Base-by-base conservation (phyloP, 1,140 invertebrate genomes). In the Lordiphosa mommai region DNA sequence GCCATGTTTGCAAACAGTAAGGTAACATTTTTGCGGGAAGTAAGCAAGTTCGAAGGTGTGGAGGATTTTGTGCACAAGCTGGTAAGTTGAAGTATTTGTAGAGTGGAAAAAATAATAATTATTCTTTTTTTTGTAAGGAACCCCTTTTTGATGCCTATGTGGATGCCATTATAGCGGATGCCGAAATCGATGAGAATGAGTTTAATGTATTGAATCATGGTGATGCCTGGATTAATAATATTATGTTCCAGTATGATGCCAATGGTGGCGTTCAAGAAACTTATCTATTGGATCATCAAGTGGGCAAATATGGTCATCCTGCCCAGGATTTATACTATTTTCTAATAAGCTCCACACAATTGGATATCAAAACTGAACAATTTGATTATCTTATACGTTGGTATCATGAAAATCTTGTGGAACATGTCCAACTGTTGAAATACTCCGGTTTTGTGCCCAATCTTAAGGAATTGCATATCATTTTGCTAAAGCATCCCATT, bases 211-310 rank as follows among this genome's bases (percentile, higher is more conserved):
- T 93, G 8, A 92, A 91, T 67, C 93, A 93, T 48, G 93, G 92
- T 6, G 93, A 93, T 70, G 89, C 88, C 4, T 93, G 92, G 92
- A 74, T 91, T 0, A 93, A 93, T 65, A 94, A 93, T 61, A 91
- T 93, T 69, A 72, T 94, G 56, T 93, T 93, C 77, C 88, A 90
- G 29, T 92, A 93, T 58, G 82, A 91, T 47, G 56, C 88, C 0
- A 43, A 89, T 2, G 89, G 86, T 0, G 89, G 90, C 57, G 87
- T 91, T 0, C 71, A 90, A 30, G 88, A 90, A 10, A 89, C 91
- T 4, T 90, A 91, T 71, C 90, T 92, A 52, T 89, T 92, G 12
- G 72, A 87, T 16, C 68, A 66, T 14, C 66, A 71, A 27, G 12
- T 55, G 3, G 4, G 56, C 0, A 67, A 67, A 46, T 77, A 77